Base-by-base conservation (phyloP, 2,113 vertebrate genomes). In the Nothoprocta perdicaria region DNA sequence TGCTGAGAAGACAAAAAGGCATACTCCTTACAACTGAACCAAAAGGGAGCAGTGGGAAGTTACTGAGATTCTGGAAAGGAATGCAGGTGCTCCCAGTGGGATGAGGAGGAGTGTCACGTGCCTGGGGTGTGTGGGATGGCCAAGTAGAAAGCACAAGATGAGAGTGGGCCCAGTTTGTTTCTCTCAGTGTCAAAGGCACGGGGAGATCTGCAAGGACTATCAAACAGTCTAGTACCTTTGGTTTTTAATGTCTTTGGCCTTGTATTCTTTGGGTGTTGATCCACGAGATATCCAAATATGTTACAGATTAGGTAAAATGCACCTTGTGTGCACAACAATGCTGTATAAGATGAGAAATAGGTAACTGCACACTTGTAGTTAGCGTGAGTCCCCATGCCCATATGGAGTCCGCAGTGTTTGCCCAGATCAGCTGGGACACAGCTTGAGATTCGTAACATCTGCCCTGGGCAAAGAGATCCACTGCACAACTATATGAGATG, bases 341-440 rank as follows among this genome's bases (percentile, higher is more conserved):
- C 40, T 61, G 35, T 27, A 12, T 24, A 24, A 40, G 84, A 31
- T 1, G 2, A 11, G 19, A 46, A 52, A 60, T 14, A 26, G 7
- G 3, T 55, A 80, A 65, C 43, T 26, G 9, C 41, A 45, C 26
- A 19, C 15, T 4, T 31, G 27, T 46, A 89, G 68, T 31, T 57
- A 8, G 24, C 0, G 0, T 21, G 33, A 79, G 33, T 41, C 31
- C 48, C n/a, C 6, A 1, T 17, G 12, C 8, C 8, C 14, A 19
- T 10, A 24, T 1, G 6, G 43, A 52, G 17, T 31, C 23, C 33
- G 27, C 43, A 72, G 24, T 23, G 18, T 41, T 61, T 68, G n/a
- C 27, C 33, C 21, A 35, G 14, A 60, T 38, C 63, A 80, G 0
- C 29, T 23, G 14, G 38, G 15, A 80, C 5, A 27, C 4, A 43